Evolutionary conservation across 64 coral and sea anemone genomes (phyloP).

Genomic region (Actinia tenebrosa): DNA sequence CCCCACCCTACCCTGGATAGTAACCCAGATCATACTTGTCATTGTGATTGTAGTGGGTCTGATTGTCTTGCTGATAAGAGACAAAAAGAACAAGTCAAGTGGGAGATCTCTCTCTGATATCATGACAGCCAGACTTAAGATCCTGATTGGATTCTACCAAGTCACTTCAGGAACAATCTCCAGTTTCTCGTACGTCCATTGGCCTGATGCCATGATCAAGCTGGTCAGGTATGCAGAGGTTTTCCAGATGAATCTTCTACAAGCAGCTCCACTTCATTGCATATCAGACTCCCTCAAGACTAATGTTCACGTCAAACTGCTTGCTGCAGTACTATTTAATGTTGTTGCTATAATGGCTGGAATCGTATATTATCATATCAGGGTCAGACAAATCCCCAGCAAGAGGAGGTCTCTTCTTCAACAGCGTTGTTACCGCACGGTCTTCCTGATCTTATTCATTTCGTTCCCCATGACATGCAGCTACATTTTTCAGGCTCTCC

Average conservation of each 20-base stretch:
- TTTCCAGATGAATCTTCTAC: constrained; percentile 43
- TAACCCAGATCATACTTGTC: neutral
- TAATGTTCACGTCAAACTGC: neutral
- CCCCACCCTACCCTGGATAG: constrained; percentile 24
- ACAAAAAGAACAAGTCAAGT: neutral
- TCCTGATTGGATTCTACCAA: constrained; percentile 60
- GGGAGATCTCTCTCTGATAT: constrained; percentile 20
- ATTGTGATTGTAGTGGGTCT: constrained; percentile 2
- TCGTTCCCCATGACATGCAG: constrained; percentile 31
- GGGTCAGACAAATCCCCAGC: neutral
- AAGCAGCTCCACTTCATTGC: constrained; percentile 43
- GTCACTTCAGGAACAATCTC: constrained; percentile 41
- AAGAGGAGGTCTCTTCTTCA: neutral
- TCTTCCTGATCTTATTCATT: constrained; percentile 39
- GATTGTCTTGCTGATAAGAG: constrained; percentile 1
- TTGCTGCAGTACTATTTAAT: constrained; percentile 10
- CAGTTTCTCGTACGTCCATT: constrained; percentile 52
- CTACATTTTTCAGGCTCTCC: constrained; percentile 25
- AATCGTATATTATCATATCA: constrained; percentile 18
- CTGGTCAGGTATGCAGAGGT: constrained; percentile 45
- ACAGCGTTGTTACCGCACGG: constrained; percentile 1
- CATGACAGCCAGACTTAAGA: constrained; percentile 18
- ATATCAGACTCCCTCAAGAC: constrained; percentile 20
- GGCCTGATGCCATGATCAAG: constrained; percentile 38
- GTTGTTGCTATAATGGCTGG: neutral